Evolutionary conservation across 64 coral and sea anemone species (phyloP).

Genomic region (Pocillopora verrucosa): DNA sequence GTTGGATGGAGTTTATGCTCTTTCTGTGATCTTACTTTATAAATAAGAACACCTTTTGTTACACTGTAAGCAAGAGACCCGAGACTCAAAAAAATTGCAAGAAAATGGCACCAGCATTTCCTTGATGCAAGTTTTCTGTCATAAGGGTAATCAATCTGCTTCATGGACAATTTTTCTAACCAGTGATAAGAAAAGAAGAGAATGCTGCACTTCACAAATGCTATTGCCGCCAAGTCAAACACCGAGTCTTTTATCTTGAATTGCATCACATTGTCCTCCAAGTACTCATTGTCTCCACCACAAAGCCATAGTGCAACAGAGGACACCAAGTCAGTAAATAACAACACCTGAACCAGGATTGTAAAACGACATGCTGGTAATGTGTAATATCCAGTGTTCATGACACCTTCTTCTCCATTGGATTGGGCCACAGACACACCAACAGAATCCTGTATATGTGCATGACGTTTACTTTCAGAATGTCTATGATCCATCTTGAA

Average conservation of each 20-base stretch:
- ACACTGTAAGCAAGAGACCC: constrained; percentile 75
- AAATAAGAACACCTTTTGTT: constrained; percentile 85
- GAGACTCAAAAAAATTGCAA: constrained; percentile 69
- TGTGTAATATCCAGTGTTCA: constrained; percentile 53
- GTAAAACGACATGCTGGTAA: constrained; percentile 67
- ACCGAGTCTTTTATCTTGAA: constrained; percentile 73
- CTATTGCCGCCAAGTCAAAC: constrained; percentile 74
- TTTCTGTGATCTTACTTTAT: constrained; percentile 42
- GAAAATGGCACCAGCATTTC: constrained; percentile 60
- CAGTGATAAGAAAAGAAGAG: constrained; percentile 66
- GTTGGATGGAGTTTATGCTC: constrained; percentile 64
- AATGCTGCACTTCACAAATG: constrained; percentile 70
- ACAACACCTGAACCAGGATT: constrained; percentile 56
- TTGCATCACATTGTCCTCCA: constrained; percentile 61
- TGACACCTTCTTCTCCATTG: not conserved
- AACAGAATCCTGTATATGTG: not conserved
- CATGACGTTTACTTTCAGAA: not conserved
- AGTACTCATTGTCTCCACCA: constrained; percentile 62
- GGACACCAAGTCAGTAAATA: constrained; percentile 62
- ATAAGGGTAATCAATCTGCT: constrained; percentile 73
- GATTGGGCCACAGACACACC: not conserved
- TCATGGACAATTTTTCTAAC: constrained; percentile 60
- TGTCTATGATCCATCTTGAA: constrained; percentile 1
- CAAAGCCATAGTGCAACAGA: constrained; percentile 78
- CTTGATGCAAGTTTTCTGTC: constrained; percentile 35